Evolutionary conservation across 2,888 invertebrate genomes (phyloP).

Genomic region (Periphyllus acericola): DNA sequence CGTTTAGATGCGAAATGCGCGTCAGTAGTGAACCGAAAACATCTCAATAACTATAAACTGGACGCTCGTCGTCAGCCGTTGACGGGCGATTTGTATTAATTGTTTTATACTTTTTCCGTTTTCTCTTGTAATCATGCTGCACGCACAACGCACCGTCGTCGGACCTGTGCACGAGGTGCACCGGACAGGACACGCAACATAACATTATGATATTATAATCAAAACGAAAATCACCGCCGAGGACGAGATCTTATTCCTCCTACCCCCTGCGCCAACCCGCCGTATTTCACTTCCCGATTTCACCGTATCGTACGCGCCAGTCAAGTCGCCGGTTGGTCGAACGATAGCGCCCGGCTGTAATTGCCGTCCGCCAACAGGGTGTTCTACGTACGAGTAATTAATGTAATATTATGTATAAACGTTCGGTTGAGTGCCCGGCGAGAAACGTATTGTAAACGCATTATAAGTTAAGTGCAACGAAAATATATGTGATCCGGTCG

Average conservation of each 20-base stretch:
- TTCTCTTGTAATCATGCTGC: constrained; percentile 6
- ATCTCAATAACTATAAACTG: neutral
- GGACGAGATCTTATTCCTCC: neutral
- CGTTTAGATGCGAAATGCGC: neutral
- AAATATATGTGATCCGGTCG: no score
- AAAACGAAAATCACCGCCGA: neutral
- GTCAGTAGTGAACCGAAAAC: neutral
- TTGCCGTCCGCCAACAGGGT: no score
- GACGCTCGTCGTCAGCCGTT: neutral
- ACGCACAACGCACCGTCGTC: neutral
- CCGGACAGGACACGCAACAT: no score
- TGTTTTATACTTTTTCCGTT: neutral
- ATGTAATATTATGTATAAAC: no score
- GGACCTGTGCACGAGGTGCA: neutral
- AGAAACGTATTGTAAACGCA: no score
- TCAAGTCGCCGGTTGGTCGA: neutral
- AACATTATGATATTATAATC: no score
- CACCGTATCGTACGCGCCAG: neutral
- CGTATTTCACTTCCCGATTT: no score
- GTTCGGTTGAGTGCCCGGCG: no score
- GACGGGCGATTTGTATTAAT: neutral
- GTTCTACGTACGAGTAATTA: no score
- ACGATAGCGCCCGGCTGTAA: neutral
- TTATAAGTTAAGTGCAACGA: no score
- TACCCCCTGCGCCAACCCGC: neutral